Evolutionary conservation across 2,888 invertebrate species (phyloP).

Genomic region (Baccha elongata): DNA sequence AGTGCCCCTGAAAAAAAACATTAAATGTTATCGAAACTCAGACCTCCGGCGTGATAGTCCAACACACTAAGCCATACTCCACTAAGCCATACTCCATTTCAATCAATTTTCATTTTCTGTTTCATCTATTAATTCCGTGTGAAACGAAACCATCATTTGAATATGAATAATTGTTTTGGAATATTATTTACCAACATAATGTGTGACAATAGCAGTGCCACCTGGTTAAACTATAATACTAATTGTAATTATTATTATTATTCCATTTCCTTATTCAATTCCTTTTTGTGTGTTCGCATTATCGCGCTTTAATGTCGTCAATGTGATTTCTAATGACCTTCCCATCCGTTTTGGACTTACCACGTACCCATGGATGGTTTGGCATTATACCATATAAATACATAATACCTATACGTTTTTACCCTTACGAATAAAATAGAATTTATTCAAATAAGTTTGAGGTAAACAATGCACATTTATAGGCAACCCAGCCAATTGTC

Average conservation of each 20-base stretch:
- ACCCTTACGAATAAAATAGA: conserved; percentile 19
- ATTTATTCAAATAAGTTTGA: conserved; percentile 27
- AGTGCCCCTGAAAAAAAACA: no score
- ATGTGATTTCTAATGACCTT: conserved; percentile 31
- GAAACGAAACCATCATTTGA: background rate
- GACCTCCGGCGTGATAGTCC: no score
- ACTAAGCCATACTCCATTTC: no score
- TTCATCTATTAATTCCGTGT: background rate
- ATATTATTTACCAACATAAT: background rate
- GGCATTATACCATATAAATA: background rate
- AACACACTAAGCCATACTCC: no score
- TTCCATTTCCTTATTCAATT: conserved; percentile 24
- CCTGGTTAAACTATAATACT: conserved; percentile 30
- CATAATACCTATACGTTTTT: background rate
- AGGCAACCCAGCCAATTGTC: background rate
- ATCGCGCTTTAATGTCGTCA: background rate
- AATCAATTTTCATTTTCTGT: no score
- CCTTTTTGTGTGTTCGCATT: background rate
- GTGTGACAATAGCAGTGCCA: conserved; percentile 7
- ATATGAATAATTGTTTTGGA: background rate
- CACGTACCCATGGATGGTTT: conserved; percentile 5
- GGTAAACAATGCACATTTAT: conserved; percentile 23
- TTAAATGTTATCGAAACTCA: no score
- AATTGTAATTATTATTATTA: conserved; percentile 12
- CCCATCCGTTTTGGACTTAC: background rate